These are phyloP conservation scores for Enoplosus armatus DNA, from an alignment of 2,797 vertebrate genomes.

Conservation along the genomic window DNA sequence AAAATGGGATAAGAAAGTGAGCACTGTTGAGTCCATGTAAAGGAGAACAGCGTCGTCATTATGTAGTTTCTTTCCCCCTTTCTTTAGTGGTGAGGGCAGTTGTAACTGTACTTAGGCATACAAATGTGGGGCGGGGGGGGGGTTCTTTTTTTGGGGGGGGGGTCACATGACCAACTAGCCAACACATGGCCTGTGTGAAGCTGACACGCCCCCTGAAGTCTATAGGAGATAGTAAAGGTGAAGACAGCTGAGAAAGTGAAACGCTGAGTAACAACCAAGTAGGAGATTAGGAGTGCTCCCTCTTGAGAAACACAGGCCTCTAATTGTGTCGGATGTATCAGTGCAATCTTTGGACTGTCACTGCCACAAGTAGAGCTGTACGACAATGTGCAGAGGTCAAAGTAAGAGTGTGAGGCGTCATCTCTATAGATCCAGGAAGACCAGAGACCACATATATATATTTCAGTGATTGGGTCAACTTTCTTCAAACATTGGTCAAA, in stretches of 20 bases:
- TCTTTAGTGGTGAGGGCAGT: too few relatives aligned
- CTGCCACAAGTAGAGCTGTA: constrained; percentile 3
- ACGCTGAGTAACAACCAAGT: neutral
- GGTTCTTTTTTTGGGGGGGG: neutral
- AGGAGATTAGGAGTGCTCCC: neutral
- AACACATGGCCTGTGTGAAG: constrained; percentile 48
- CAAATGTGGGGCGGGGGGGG: neutral
- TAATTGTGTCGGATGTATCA: constrained; percentile 23
- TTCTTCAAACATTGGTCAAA: too few relatives aligned
- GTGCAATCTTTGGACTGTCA: constrained; percentile 41
- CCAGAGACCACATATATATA: constrained; percentile 6
- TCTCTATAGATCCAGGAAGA: neutral
- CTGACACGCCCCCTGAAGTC: constrained; percentile 66
- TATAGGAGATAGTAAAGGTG: constrained; percentile 4
- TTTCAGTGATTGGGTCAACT: neutral
- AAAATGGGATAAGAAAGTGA: neutral
- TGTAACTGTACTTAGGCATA: neutral
- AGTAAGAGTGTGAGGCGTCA: neutral
- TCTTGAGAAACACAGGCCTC: constrained; percentile 5
- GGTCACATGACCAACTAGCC: constrained; percentile 63
- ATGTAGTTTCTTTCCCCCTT: neutral
- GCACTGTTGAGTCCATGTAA: neutral
- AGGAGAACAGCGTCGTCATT: neutral
- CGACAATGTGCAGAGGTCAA: constrained; percentile 14
- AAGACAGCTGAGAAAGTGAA: constrained; percentile 13